Evolutionary conservation across 2,113 vertebrate genomes (phyloP).

Genomic region (Ia io): DNA sequence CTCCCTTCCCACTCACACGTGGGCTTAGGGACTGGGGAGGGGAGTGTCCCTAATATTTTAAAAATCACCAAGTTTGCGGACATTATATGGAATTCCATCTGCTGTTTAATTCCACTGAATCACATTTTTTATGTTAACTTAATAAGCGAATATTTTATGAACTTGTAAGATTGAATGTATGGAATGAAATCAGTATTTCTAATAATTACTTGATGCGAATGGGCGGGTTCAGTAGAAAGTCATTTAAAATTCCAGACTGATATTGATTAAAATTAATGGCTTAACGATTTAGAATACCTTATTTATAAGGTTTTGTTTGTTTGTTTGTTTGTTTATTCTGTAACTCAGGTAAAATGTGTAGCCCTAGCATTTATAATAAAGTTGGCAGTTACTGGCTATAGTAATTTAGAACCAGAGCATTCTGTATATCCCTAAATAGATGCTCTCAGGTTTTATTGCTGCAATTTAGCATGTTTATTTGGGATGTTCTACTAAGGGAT

Average conservation of each 20-base stretch:
- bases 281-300: slow-evolving; percentile 67
- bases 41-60: neutral
- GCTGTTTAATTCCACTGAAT: slow-evolving; percentile 62
- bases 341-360: slow-evolving; percentile 65
- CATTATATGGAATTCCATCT: neutral
- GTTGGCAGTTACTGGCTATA: neutral
- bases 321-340: slow-evolving; percentile 52
- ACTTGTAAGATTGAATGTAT: slow-evolving; percentile 60
- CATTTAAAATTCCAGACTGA: slow-evolving; percentile 74
- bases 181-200: slow-evolving; percentile 77
- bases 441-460: slow-evolving; percentile 49
- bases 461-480: slow-evolving; percentile 40
- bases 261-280: slow-evolving; percentile 78
- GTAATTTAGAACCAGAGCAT: slow-evolving; percentile 40
- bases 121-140: slow-evolving; percentile 67
- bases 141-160: slow-evolving; percentile 75
- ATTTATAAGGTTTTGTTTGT: slow-evolving; percentile 19
- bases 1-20: neutral
- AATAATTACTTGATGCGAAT: slow-evolving; percentile 74
- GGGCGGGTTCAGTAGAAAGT: slow-evolving; percentile 70
- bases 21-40: neutral
- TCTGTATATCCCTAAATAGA: neutral
- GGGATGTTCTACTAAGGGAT: neutral
- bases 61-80: slow-evolving; percentile 43
- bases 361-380: slow-evolving; percentile 45